Percentiles rank a stretch among this genome's conserved stretches.
phyloP scores from a whole-genome alignment of 1,140 invertebrate genomes.

The Bombus superbus region DNA sequence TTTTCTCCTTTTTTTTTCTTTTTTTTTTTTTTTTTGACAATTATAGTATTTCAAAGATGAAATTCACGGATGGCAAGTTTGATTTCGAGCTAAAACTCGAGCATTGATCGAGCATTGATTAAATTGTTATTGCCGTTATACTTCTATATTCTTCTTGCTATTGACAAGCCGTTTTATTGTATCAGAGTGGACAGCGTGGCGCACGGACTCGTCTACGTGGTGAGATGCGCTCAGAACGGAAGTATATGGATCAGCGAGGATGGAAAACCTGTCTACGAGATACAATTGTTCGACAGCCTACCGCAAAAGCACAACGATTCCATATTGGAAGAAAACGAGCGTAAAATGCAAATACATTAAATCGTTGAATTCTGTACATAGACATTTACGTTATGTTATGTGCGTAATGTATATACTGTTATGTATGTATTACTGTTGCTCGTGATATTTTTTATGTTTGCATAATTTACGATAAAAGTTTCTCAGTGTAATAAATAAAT shows the following conservation, averaged over 20 bases:
- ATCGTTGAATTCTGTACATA: not conserved
- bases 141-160: not conserved
- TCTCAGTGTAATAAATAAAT: not conserved
- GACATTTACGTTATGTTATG: not conserved
- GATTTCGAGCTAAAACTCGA: no score
- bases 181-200: constrained; percentile 80
- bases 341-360: not conserved
- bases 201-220: constrained; percentile 81
- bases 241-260: constrained; percentile 83
- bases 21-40: no score
- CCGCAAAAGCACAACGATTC: constrained; percentile 59
- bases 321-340: not conserved
- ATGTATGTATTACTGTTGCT: not conserved
- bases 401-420: not conserved
- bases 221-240: constrained; percentile 82
- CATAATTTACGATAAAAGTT: not conserved
- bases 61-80: no score
- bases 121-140: not conserved
- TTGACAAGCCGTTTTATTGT: not conserved
- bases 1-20: no score
- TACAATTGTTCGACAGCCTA: constrained; percentile 77
- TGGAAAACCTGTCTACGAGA: constrained; percentile 82
- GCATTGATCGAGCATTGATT: no score
- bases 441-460: no score
- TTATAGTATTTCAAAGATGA: not conserved